Evolutionary conservation across 2,113 vertebrate species (phyloP).

Genomic region (Pelecanoides urinatrix): DNA sequence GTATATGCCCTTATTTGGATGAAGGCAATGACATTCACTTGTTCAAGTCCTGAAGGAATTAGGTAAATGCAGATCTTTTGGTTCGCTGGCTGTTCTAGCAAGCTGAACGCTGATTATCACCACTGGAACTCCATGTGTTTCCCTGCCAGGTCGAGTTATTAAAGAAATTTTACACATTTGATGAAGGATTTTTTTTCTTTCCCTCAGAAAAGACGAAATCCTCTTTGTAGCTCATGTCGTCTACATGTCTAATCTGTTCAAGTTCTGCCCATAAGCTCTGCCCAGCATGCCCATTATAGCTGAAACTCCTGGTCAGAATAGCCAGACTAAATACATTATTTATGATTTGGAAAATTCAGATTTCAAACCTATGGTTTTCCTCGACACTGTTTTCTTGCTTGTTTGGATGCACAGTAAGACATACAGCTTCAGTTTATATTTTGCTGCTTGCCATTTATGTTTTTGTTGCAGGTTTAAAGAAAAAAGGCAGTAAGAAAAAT

Average conservation of each 20-base stretch:
- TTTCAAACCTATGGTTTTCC: neutral
- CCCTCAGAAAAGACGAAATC: neutral
- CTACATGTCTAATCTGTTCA: neutral
- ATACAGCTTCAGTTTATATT: neutral
- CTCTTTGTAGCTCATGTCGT: neutral
- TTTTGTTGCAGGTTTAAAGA: neutral
- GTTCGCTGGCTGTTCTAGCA: neutral
- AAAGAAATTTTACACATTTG: constrained; percentile 2
- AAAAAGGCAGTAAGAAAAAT: neutral
- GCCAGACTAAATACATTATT: neutral
- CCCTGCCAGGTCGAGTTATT: neutral
- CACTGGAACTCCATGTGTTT: neutral
- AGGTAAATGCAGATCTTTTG: neutral
- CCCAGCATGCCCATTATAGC: neutral
- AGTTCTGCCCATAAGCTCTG: neutral
- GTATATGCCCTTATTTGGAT: neutral
- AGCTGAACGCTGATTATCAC: neutral
- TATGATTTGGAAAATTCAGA: neutral
- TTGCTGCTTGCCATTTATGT: neutral
- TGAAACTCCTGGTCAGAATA: neutral
- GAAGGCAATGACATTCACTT: neutral
- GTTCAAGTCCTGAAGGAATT: neutral
- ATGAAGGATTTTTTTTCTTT: neutral
- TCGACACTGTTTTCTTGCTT: neutral
- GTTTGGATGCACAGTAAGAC: neutral